phyloP scores from a whole-genome alignment of 1,140 invertebrate species.

The Meloidogyne floridensis region DNA sequence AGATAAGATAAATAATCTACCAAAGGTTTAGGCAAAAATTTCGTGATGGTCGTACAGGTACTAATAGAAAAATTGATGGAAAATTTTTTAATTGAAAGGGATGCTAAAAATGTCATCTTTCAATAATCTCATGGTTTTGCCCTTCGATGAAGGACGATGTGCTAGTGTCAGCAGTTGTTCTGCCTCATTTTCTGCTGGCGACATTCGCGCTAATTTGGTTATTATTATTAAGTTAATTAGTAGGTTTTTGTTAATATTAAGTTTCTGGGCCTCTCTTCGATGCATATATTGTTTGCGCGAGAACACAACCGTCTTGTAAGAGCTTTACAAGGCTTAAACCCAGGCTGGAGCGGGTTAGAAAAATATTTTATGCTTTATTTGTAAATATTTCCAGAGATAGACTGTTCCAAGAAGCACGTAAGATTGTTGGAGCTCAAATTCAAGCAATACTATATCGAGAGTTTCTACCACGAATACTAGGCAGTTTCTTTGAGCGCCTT shows the following conservation, averaged over 20 bases:
- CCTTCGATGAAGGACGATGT: constrained; percentile 62
- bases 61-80: no score
- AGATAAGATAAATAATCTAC: not conserved
- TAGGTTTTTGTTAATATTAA: not conserved
- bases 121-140: constrained; percentile 61
- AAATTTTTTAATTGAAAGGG: not conserved
- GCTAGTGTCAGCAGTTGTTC: constrained; percentile 45
- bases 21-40: constrained; percentile 53
- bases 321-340: not conserved
- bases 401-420: constrained; percentile 69
- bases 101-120: constrained; percentile 61
- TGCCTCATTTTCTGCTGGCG: constrained; percentile 63
- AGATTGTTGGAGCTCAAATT: constrained; percentile 69
- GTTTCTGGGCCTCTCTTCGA: constrained; percentile 62
- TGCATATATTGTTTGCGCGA: constrained; percentile 64
- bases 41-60: constrained; percentile 62
- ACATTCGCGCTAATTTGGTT: constrained; percentile 61
- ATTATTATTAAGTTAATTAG: not conserved
- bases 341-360: not conserved
- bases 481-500: constrained; percentile 57
- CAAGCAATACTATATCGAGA: constrained; percentile 60
- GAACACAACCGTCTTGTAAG: constrained; percentile 58
- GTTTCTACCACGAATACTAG: constrained; percentile 60
- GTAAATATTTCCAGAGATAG: constrained; percentile 43
- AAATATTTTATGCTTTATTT: not conserved